A percentile compares a stretch with the other conserved stretches of the same genome.
Conservation (phyloP, 2,113 vertebrate species). For the Amazona guildingii region DNA sequence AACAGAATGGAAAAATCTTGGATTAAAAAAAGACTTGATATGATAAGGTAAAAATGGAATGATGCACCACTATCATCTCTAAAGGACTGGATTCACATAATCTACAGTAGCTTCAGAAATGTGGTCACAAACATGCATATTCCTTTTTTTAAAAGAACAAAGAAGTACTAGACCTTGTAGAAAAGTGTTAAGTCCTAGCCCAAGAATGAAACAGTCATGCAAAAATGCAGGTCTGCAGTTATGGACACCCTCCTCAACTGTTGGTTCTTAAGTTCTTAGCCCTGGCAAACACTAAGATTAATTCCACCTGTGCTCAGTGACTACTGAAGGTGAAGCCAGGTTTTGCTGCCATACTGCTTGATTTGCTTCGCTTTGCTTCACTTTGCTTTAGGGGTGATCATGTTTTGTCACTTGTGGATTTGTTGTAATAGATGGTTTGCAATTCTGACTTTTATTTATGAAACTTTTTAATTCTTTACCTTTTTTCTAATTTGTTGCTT, state of each 20-base stretch:
- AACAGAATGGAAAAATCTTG: not conserved
- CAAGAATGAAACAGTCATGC: not conserved
- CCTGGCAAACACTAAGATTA: not conserved
- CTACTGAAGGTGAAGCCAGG: not conserved
- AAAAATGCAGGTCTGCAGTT: not conserved
- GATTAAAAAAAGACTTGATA: not conserved
- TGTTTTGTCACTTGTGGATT: not conserved
- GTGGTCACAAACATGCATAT: not conserved
- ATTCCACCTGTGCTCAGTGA: not conserved
- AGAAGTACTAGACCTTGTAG: not conserved
- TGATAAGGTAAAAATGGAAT: not conserved
- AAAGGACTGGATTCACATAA: not conserved
- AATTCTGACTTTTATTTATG: not conserved
- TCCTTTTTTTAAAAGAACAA: accelerated
- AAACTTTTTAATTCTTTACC: not conserved
- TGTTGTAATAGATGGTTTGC: not conserved
- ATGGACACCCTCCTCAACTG: not conserved
- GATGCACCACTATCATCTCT: not conserved
- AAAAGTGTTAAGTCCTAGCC: not conserved
- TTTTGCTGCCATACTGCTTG: not conserved
- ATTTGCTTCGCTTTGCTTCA: not conserved
- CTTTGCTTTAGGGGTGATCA: not conserved
- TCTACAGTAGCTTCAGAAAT: not conserved
- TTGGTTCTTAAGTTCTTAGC: not conserved
- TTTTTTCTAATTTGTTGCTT: not conserved